Evolutionary conservation across 1,140 invertebrate species (phyloP).

Genomic region (Apis cerana): DNA sequence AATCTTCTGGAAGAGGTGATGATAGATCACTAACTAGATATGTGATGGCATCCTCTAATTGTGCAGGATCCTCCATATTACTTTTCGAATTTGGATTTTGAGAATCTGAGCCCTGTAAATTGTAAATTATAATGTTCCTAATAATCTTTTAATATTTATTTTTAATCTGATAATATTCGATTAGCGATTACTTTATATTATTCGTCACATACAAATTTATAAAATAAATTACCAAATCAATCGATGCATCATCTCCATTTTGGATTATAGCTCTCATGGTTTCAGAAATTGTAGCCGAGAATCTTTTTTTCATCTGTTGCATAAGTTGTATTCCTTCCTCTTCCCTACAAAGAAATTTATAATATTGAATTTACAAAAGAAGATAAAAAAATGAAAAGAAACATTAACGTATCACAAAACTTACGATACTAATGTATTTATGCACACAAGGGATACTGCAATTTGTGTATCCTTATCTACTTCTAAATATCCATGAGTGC

Average conservation of each 20-base stretch:
- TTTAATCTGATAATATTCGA: neutral
- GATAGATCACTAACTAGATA: conserved; percentile 86
- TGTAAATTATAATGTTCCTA: conserved; percentile 1
- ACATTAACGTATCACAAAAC: conserved; percentile 58
- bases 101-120: conserved; percentile 46
- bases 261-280: conserved; percentile 35
- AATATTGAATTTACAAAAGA: neutral
- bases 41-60: conserved; percentile 85
- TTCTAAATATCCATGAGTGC: conserved; percentile 90
- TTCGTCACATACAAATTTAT: neutral
- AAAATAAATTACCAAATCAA: conserved; percentile 42
- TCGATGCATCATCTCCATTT: conserved; percentile 1
- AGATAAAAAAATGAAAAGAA: neutral
- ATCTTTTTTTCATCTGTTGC: conserved; percentile 87
- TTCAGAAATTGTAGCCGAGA: conserved; percentile 82
- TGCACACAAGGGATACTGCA: conserved; percentile 91
- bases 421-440: conserved; percentile 89
- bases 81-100: conserved; percentile 62
- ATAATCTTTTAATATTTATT: neutral
- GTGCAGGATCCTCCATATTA: conserved; percentile 84
- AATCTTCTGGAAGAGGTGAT: conserved; percentile 71
- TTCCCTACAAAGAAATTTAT: conserved; percentile 75
- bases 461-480: conserved; percentile 86
- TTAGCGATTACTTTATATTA: too few species aligned
- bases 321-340: conserved; percentile 86